Conservation (phyloP, 2,888 invertebrate species). For the Acanthosepion pharaonis region DNA sequence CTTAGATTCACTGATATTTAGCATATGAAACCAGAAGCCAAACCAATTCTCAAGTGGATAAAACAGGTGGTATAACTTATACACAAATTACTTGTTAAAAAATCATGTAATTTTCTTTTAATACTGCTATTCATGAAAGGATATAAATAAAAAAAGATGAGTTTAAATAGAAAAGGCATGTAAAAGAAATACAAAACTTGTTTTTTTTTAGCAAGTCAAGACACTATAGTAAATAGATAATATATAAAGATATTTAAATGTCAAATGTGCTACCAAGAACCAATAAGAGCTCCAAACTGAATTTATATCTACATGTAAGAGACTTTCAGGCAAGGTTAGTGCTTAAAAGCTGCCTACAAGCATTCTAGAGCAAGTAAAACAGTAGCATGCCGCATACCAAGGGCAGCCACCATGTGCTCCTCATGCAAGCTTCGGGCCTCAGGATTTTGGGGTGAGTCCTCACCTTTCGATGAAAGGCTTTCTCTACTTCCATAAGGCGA, state of each 20-base stretch:
- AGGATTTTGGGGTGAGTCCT: constrained; percentile 60
- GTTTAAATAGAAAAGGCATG: not conserved
- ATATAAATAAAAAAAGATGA: not conserved
- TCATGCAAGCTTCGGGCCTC: constrained; percentile 65
- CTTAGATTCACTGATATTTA: not conserved
- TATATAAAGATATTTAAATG: not conserved
- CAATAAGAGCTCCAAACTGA: constrained; percentile 36
- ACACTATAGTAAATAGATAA: not conserved
- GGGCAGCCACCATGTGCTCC: constrained; percentile 65
- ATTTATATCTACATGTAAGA: constrained; percentile 42
- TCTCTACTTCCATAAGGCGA: constrained; percentile 74
- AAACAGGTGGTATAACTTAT: not conserved
- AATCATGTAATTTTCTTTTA: not conserved
- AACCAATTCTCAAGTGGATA: not conserved
- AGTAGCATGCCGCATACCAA: constrained; percentile 60
- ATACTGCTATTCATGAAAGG: not conserved
- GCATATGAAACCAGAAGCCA: not conserved
- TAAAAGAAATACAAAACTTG: not conserved
- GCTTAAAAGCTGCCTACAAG: constrained; percentile 49
- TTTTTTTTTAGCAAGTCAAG: not conserved
- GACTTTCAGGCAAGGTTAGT: constrained; percentile 44
- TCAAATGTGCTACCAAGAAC: constrained; percentile 33
- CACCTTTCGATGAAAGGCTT: constrained; percentile 67
- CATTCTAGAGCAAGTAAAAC: constrained; percentile 48
- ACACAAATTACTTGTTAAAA: not conserved